Conservation (phyloP, 2,797 vertebrate species). For the Sandelia bainsii region DNA sequence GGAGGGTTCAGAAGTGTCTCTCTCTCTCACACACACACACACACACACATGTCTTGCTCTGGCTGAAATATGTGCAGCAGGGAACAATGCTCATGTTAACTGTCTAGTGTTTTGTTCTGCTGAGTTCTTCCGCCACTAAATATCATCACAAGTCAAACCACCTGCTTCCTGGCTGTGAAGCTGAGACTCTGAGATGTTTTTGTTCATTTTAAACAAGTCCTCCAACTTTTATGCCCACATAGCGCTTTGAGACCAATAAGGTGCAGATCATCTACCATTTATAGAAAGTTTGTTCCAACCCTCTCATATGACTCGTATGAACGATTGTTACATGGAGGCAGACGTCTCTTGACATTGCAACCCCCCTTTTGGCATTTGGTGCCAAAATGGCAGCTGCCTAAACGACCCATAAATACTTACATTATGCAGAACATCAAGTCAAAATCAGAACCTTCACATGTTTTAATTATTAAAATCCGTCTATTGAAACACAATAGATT, state of each 20-base stretch:
- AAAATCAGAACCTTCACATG: constrained; percentile 75
- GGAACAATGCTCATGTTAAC: neutral
- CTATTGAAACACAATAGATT: constrained; percentile 89
- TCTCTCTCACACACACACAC: neutral
- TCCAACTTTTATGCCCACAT: no score
- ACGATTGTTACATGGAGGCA: no score
- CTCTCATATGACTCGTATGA: no score
- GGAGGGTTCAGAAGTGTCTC: constrained; percentile 21
- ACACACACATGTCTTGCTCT: neutral
- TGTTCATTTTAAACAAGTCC: neutral
- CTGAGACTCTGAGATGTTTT: neutral
- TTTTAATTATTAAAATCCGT: constrained; percentile 89
- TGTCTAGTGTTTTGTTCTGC: neutral
- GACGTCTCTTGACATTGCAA: no score
- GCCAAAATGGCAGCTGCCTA: no score
- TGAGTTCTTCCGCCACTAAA: neutral
- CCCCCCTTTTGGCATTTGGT: no score
- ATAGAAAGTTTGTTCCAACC: no score
- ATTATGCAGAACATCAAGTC: constrained; percentile 25
- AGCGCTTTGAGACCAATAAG: no score
- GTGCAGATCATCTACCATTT: no score
- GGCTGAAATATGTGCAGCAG: neutral
- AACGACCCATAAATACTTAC: neutral
- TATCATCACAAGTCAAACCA: constrained; percentile 1
- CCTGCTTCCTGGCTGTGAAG: neutral